phyloP scores from a whole-genome alignment of 2,888 invertebrate genomes.

The Nomada ruficornis region DNA sequence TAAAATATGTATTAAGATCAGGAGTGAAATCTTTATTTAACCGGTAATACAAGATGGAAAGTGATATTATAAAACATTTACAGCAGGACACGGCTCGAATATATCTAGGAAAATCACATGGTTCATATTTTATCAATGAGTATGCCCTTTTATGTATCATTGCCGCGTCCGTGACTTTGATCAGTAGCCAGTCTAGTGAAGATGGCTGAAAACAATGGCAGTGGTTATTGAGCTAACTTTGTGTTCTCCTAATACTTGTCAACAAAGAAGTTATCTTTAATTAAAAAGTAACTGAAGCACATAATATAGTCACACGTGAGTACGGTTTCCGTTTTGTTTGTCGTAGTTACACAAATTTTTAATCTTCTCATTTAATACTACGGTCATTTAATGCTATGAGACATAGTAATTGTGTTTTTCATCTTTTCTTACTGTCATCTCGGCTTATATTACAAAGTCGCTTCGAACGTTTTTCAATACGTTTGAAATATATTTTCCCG shows the following conservation, averaged over 20 bases:
- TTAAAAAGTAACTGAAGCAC: constrained; percentile 55
- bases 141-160: constrained; percentile 49
- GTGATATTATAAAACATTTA: too few species aligned
- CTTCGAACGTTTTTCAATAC: not conserved
- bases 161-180: constrained; percentile 51
- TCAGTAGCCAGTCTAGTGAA: constrained; percentile 78
- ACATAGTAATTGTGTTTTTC: constrained; percentile 63
- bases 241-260: constrained; percentile 74
- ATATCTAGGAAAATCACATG: not conserved
- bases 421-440: constrained; percentile 67
- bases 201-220: constrained; percentile 81
- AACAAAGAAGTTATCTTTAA: constrained; percentile 75
- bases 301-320: constrained; percentile 62
- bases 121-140: constrained; percentile 23
- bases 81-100: not conserved
- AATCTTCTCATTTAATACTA: constrained; percentile 42
- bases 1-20: not conserved
- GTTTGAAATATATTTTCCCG: constrained; percentile 1
- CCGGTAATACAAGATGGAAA: not conserved
- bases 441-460: constrained; percentile 11
- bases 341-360: not conserved
- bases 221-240: constrained; percentile 75
- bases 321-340: constrained; percentile 28
- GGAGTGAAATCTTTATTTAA: not conserved
- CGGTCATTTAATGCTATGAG: constrained; percentile 37